Evolutionary conservation across 2,888 invertebrate species (phyloP), one percentile per base, ranked within the genome.

Genomic region (Apodemia hepburni): DNA sequence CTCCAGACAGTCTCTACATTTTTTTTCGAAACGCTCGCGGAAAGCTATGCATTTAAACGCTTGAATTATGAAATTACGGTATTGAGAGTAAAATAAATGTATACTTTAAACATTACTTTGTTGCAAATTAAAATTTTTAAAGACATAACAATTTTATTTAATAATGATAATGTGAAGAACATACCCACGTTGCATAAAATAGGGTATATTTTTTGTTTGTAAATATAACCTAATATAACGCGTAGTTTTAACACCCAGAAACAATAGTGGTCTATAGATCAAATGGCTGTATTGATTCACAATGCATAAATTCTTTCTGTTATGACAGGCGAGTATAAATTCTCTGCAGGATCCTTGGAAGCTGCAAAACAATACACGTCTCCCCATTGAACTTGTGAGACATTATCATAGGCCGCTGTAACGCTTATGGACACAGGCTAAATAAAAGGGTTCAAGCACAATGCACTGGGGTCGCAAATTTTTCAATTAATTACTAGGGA

Each of bases 41-140:
- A 90, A 88, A 89, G 87, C 87, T 90, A 90, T 90, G 90, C 90
- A 89, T 87, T 91, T 91, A 90, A 91, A 88, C 88, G 89, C 86
- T 83, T 87, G 82, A 87, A 90, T 91, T 91, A 90, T 91, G 87
- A 89, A 90, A 90, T 89, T 90, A 87, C 85, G 83, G 88, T 86
- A 86, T 86, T 81, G 85, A 89, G 84, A 84, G 86, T 84, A 88
- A 87, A 85, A 82, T 62, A 60, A 57, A 54, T 60, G 61, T 64
- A 42, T 61, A 64, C 54, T 51, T 64, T 61, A 35, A 61, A 60
- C 63, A 54, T 54, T 54, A 54, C 51, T 54, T 54, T 54, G 68
- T 63, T 47, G 59, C 60, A 59, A 63, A 59, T 59, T 61, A 67
- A 65, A 66, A 60, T 60, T 62, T 58, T 58, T 49, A 33, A 64